Conservation (phyloP, 2,797 vertebrate species). For the Babyrousa celebensis region DNA sequence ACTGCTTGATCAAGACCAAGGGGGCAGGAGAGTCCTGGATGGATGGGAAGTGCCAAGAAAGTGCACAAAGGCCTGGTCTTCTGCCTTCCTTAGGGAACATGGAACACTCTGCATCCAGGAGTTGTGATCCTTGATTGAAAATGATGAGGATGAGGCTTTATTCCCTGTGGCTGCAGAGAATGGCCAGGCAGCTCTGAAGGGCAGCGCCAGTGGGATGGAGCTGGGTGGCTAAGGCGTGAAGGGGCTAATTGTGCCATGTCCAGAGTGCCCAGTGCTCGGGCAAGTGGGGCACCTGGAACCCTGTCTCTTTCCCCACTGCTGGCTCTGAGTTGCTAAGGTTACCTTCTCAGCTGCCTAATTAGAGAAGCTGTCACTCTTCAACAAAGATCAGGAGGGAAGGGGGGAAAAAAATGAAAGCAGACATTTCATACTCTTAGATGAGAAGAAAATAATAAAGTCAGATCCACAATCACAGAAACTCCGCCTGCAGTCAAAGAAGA, state of each 20-base stretch:
- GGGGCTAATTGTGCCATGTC: accelerated
- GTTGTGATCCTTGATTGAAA: background rate
- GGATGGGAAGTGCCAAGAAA: background rate
- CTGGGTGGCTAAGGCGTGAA: background rate
- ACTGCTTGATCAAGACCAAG: background rate
- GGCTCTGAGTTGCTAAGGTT: conserved; percentile 90
- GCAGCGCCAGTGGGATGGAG: background rate
- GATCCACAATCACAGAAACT: background rate
- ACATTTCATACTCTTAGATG: conserved; percentile 73
- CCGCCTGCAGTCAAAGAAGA: conserved; percentile 61
- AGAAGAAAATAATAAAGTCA: conserved; percentile 75
- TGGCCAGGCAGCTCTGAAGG: background rate
- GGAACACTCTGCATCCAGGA: background rate
- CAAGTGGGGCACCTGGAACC: conserved; percentile 66
- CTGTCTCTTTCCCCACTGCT: conserved; percentile 71
- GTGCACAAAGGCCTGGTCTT: background rate
- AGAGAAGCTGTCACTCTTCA: conserved; percentile 86
- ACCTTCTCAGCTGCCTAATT: conserved; percentile 87
- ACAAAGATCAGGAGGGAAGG: conserved; percentile 71
- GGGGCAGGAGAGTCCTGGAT: background rate
- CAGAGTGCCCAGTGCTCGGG: background rate
- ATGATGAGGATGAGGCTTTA: background rate
- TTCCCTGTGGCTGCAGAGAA: too few relatives aligned
- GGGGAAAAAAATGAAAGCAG: background rate
- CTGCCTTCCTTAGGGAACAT: background rate